A percentile compares a stretch with the other conserved stretches of the same genome.
Conservation (phyloP, 1,140 invertebrate genomes). For the Drosophila aff. region DNA sequence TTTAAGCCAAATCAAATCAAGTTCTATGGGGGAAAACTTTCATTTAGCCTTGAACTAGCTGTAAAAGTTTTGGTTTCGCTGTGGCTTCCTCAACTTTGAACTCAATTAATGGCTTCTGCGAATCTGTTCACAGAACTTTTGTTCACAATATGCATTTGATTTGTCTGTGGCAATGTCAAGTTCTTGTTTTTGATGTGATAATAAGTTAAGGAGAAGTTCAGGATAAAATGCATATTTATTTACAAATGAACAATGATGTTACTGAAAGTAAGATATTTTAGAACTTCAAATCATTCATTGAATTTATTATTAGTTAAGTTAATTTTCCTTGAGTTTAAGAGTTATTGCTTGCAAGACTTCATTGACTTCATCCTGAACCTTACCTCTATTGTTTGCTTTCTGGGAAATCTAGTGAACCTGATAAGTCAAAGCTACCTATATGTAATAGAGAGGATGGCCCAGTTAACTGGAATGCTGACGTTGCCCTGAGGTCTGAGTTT, state of each 20-base stretch:
- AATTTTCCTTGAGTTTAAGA: not conserved
- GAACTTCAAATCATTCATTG: not conserved
- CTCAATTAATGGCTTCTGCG: conserved; percentile 4
- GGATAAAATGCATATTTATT: not conserved
- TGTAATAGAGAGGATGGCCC: conserved; percentile 1
- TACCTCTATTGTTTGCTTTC: not conserved
- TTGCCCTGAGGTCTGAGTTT: not conserved
- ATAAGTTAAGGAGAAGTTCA: not conserved
- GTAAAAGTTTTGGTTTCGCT: not conserved
- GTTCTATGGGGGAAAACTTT: conserved; percentile 7
- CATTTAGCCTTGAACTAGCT: conserved; percentile 19
- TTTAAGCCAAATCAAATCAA: conserved; percentile 16
- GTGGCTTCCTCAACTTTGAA: not conserved
- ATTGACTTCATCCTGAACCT: not conserved
- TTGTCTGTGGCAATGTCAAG: not conserved
- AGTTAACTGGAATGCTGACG: conserved; percentile 6
- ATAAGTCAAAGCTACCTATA: not conserved
- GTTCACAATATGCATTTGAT: not conserved
- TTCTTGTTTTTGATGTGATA: not conserved
- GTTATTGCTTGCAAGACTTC: not conserved
- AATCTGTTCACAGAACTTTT: not conserved
- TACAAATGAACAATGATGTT: not conserved
- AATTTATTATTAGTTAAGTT: not conserved
- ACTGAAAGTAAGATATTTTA: not conserved
- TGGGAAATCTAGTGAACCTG: not conserved